Evolutionary conservation across 2,113 vertebrate species (phyloP), one percentile per base, ranked within the genome.

Genomic region (Perca flavescens): DNA sequence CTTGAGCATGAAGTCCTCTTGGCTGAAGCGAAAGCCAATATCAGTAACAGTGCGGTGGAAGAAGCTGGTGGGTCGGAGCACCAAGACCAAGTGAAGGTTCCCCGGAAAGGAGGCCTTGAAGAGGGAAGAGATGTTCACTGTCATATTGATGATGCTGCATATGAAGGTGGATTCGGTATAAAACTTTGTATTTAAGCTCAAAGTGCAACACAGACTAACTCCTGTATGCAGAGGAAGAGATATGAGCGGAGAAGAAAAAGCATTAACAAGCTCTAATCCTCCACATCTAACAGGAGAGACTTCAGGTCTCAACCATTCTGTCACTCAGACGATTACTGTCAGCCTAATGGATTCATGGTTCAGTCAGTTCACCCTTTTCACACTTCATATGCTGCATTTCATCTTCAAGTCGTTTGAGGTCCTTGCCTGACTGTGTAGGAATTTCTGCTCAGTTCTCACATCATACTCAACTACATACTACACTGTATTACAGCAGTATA

Each of bases 1-100:
- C 93, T 99, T 99, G 43, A 99, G 96, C 86, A 99, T 97, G 88
- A 99, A 99, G 94, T 99, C 97, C 80, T 99, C 97, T 70, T 99
- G 98, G 83, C 96, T 98, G 94, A 99, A 98, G 40, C 98, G 97
- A 85, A 99, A 99, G 62, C 98, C 97, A 12, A 99, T 96, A 88
- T 99, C 98, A 0, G 98, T 98, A 82, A 99, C 97, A 47, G 98
- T 98, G 79, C 98, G 96, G 76, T 99, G 98, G 93, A 99, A 97
- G 94, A 99, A 99, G 28, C 96, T 97, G 15, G 97, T 98, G 81
- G 98, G 98, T 57, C 98, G 96, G 19, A 99, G 96, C 64, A 99
- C 98, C 94, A 99, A 93, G 70, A 99, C 97, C 83, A 99, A 86
- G 89, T 99, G 98, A 87, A 99, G 95, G 77, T 96, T 98, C 68